Conservation (phyloP, 2,797 vertebrate genomes). For the Pangasius macronema region DNA sequence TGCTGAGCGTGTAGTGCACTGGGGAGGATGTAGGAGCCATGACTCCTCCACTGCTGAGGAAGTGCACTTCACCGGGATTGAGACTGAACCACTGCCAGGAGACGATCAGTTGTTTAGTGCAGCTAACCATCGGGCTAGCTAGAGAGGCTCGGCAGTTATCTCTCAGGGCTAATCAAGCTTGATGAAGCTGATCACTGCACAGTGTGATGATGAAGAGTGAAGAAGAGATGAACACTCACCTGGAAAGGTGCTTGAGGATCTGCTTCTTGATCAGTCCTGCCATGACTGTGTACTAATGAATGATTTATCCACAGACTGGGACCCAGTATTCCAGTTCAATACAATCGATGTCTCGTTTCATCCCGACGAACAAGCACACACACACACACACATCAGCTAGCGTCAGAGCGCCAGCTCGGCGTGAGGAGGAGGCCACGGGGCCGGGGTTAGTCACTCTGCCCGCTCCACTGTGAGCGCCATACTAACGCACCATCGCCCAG, state of each 20-base stretch:
- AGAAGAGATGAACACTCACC: slow-evolving; percentile 67
- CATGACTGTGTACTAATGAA: slow-evolving; percentile 64
- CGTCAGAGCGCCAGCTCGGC: too few species aligned
- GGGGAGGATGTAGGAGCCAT: not conserved
- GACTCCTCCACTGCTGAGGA: not conserved
- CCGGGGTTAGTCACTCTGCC: not conserved
- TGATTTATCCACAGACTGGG: slow-evolving; percentile 53
- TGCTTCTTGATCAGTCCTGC: slow-evolving; percentile 84
- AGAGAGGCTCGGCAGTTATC: too few species aligned
- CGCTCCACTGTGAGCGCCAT: not conserved
- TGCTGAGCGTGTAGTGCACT: not conserved
- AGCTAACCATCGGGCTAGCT: not conserved
- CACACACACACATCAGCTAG: not conserved
- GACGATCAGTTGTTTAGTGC: too few species aligned
- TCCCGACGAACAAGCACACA: not conserved
- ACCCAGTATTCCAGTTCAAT: slow-evolving; percentile 24
- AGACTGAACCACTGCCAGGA: too few species aligned
- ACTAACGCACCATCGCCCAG: slow-evolving; percentile 23
- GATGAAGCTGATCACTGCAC: not conserved
- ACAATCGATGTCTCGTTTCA: not conserved
- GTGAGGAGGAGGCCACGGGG: too few species aligned
- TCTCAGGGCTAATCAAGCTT: not conserved
- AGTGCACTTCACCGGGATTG: not conserved
- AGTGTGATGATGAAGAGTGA: not conserved
- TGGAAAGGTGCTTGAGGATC: slow-evolving; percentile 84